Base-by-base conservation (phyloP, 2,113 vertebrate species). In the Bos indicus region DNA sequence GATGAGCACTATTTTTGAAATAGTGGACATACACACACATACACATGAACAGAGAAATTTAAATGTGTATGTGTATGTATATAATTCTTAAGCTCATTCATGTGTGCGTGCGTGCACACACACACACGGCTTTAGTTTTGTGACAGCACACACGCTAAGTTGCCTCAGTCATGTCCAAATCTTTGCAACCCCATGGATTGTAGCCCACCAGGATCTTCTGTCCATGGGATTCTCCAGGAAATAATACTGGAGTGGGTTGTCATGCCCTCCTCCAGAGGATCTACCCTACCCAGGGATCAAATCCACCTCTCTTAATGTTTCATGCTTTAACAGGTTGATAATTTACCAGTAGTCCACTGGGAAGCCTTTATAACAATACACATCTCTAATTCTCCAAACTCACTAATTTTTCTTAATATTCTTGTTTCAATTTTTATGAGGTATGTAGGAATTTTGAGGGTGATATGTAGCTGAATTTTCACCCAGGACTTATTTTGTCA, bases 101-200 rank as follows among this genome's bases (percentile, higher is more conserved):
- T 33, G 60, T 16, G 10, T 5, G 13, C 14, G 3, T 9, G 28
- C 10, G 11, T n/a, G n/a, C n/a, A n/a, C n/a, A n/a, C n/a, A 56
- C 25, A 48, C 19, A 54, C 16, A 54, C 4, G 2, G 13, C 40
- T 30, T 82, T 82, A 78, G 48, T 52, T 54, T 54, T 82, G 3
- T 90, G 36, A 19, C 0, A 94, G 2, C 2, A 64, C 30, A 33
- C 15, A 64, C 0, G 0, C 30, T 33, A 64, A 64, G 60, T 33
- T 64, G 15, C 60, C 60, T 64, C 60, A 33, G 15, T 64, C 60
- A 64, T 64, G 15, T 64, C 30, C 30, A 64, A 64, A 3, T 64
- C 30, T 64, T 64, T 64, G 30, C 28, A 64, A 64, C 30, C 6
- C 60, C 30, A 8, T 33, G 15, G 15, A 64, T 16, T 64, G 60